These are phyloP conservation scores for Cheiracanthium punctorium DNA, from an alignment of 2,888 invertebrate species.

Conservation along the genomic window DNA sequence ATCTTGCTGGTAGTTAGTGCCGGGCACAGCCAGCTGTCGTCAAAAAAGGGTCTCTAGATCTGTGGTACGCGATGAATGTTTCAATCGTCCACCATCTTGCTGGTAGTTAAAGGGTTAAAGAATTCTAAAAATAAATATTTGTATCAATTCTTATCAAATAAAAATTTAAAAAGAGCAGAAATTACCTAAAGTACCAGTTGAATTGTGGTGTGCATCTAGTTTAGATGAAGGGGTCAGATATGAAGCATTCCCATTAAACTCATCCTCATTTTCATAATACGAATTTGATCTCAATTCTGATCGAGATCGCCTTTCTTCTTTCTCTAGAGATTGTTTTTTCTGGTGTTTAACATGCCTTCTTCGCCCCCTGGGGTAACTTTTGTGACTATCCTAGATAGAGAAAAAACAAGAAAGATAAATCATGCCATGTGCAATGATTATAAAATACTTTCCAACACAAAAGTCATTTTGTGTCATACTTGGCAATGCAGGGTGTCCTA, in stretches of 20 bases:
- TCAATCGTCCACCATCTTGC: too few species aligned
- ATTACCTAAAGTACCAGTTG: conserved; percentile 56
- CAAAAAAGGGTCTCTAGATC: too few species aligned
- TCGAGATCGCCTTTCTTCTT: conserved; percentile 36
- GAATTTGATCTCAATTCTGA: conserved; percentile 47
- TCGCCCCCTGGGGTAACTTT: conserved; percentile 56
- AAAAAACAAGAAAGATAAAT: not conserved
- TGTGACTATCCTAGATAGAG: conserved; percentile 42
- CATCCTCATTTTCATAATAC: conserved; percentile 48
- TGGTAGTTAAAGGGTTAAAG: too few species aligned
- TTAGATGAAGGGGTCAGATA: conserved; percentile 28
- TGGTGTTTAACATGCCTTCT: conserved; percentile 41
- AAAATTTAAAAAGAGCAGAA: too few species aligned
- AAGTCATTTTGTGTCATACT: too few species aligned
- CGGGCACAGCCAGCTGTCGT: too few species aligned
- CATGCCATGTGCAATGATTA: not conserved
- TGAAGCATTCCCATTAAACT: conserved; percentile 53
- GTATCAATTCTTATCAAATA: too few species aligned
- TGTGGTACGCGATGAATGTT: too few species aligned
- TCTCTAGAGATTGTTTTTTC: conserved; percentile 13
- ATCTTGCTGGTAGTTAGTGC: too few species aligned
- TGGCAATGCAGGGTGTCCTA: too few species aligned
- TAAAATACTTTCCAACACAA: not conserved
- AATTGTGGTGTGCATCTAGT: conserved; percentile 41
- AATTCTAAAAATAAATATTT: too few species aligned